These are phyloP conservation scores for Ethmia dodecea DNA, from an alignment of 2,888 invertebrate species.

Conservation along the genomic window DNA sequence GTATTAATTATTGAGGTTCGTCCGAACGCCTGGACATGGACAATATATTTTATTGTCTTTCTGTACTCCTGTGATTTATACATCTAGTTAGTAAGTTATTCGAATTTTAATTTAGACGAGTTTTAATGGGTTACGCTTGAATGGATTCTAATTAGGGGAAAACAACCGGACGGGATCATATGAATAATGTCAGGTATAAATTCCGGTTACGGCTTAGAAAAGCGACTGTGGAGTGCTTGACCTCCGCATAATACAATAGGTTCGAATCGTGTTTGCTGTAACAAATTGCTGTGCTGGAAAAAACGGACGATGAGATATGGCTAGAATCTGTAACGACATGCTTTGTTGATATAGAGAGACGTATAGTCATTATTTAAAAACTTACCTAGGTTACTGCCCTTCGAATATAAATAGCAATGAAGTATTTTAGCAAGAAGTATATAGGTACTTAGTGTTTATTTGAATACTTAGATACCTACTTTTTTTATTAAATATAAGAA, in stretches of 20 bases:
- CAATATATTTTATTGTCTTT: constrained; percentile 76
- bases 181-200: constrained; percentile 74
- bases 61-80: constrained; percentile 66
- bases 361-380: no score
- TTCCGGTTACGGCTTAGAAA: constrained; percentile 64
- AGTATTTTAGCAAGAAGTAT: no score
- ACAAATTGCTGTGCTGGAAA: constrained; percentile 60
- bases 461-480: no score
- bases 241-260: constrained; percentile 51
- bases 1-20: constrained; percentile 65
- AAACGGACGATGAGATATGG: constrained; percentile 55
- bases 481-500: no score
- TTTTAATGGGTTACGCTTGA: constrained; percentile 73
- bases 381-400: no score
- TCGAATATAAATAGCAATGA: no score
- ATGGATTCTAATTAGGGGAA: constrained; percentile 76
- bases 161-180: constrained; percentile 55
- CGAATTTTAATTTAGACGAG: constrained; percentile 74
- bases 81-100: constrained; percentile 77
- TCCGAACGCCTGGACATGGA: constrained; percentile 46
- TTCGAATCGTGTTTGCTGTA: constrained; percentile 52
- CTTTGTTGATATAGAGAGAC: constrained; percentile 35
- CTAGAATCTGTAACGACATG: constrained; percentile 20
- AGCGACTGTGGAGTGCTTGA: constrained; percentile 38
- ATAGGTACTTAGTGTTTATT: no score